A percentile compares a stretch with the other conserved stretches of the same genome.
Evolutionary conservation across 2,888 invertebrate species (phyloP).

Genomic region (Acronicta aceris): DNA sequence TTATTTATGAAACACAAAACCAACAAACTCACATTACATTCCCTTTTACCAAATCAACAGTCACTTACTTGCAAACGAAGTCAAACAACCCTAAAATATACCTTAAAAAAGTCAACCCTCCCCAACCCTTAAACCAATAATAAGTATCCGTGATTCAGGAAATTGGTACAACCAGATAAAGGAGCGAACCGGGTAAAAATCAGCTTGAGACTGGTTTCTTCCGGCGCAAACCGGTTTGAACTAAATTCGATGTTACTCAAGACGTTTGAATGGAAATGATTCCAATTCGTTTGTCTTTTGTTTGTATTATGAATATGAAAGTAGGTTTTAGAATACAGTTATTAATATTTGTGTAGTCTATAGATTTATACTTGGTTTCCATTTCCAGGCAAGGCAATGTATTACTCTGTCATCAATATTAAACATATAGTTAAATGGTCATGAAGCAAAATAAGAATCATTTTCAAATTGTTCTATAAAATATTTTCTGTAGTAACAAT

Average conservation of each 20-base stretch:
- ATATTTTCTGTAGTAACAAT: conserved; percentile 11
- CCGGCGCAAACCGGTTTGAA: conserved; percentile 31
- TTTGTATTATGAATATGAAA: conserved; percentile 3
- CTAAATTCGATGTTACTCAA: conserved; percentile 27
- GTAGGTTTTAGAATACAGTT: neutral
- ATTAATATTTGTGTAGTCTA: neutral
- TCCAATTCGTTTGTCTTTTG: conserved; percentile 7
- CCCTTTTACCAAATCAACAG: conserved; percentile 13
- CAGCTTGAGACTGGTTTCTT: conserved; percentile 40
- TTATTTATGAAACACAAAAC: neutral
- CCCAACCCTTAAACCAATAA: conserved; percentile 46
- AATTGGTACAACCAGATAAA: conserved; percentile 58
- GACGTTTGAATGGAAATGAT: conserved; percentile 36
- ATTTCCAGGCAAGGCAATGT: neutral
- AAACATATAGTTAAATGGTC: no score
- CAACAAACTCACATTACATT: conserved; percentile 7
- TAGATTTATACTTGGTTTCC: neutral
- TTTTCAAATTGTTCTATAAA: conserved; percentile 17
- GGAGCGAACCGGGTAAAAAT: conserved; percentile 48
- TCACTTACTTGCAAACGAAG: conserved; percentile 22
- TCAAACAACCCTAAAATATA: conserved; percentile 24
- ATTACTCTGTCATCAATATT: no score
- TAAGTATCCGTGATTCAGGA: conserved; percentile 54
- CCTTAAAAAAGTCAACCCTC: conserved; percentile 11
- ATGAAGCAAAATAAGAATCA: neutral